Conservation (phyloP, 2,113 vertebrate genomes). For the Psilopogon haemacephalus region DNA sequence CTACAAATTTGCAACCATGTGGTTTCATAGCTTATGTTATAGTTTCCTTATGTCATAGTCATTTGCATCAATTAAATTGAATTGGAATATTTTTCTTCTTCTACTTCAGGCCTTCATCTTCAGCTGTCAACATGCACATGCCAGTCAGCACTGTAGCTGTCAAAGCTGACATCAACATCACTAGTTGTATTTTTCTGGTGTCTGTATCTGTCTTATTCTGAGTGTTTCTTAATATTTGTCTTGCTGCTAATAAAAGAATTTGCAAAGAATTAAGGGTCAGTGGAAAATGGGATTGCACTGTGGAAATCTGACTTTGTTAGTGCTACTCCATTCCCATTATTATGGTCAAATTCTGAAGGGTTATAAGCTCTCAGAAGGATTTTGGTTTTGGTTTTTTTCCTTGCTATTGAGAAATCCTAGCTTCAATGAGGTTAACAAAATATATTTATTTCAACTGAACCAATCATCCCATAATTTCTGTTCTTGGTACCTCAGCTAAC, state of each 20-base stretch:
- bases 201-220: constrained; percentile 53
- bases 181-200: constrained; percentile 44
- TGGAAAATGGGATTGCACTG: background rate
- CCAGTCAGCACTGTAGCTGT: constrained; percentile 66
- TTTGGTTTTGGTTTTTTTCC: background rate
- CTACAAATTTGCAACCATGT: background rate
- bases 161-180: constrained; percentile 72
- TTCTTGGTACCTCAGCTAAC: background rate
- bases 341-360: background rate
- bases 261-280: background rate
- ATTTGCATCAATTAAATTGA: constrained; percentile 70
- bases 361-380: background rate
- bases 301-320: background rate
- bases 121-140: constrained; percentile 65
- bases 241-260: background rate
- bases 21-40: constrained; percentile 46
- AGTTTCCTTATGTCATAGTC: constrained; percentile 48
- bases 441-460: background rate
- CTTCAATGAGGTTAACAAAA: background rate
- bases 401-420: background rate
- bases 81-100: constrained; percentile 56
- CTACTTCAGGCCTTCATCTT: constrained; percentile 61
- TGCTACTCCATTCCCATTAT: background rate
- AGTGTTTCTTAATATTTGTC: constrained; percentile 41
- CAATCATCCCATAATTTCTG: background rate